Conservation (phyloP, 2,797 vertebrate species). For the Apodemus agrarius region DNA sequence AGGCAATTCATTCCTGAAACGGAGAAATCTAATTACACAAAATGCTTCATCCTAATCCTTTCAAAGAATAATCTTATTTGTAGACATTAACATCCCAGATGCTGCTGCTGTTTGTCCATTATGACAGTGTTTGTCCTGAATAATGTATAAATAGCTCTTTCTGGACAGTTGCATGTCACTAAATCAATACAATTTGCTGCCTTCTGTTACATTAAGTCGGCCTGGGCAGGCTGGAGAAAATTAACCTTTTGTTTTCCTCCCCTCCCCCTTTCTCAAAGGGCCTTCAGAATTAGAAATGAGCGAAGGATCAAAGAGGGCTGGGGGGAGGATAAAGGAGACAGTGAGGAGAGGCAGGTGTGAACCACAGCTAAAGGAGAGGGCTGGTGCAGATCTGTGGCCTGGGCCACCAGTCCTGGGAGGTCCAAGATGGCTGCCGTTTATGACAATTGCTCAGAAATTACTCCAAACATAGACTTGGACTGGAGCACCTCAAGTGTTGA, state of each 20-base stretch:
- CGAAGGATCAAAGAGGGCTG: slow-evolving; percentile 79
- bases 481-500: neutral
- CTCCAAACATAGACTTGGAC: neutral
- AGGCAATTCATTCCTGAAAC: slow-evolving; percentile 97
- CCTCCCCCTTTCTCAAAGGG: slow-evolving; percentile 84
- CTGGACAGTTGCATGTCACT: slow-evolving; percentile 93
- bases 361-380: neutral
- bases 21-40: slow-evolving; percentile 98
- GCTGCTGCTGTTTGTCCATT: slow-evolving; percentile 96
- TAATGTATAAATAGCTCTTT: slow-evolving; percentile 93
- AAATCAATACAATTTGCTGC: slow-evolving; percentile 94
- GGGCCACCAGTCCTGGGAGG: neutral
- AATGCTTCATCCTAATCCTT: slow-evolving; percentile 97
- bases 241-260: slow-evolving; percentile 92
- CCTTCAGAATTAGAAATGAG: slow-evolving; percentile 88
- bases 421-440: neutral
- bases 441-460: slow-evolving; percentile 55
- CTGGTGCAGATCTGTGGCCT: neutral
- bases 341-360: slow-evolving; percentile 26
- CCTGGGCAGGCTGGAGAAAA: slow-evolving; percentile 91
- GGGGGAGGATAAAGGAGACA: slow-evolving; percentile 34
- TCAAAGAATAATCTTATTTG: slow-evolving; percentile 99
- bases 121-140: slow-evolving; percentile 94
- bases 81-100: slow-evolving; percentile 98
- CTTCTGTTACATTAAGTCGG: slow-evolving; percentile 93